phyloP scores from a whole-genome alignment of 1,140 invertebrate genomes.

The Chrysopa pallens region DNA sequence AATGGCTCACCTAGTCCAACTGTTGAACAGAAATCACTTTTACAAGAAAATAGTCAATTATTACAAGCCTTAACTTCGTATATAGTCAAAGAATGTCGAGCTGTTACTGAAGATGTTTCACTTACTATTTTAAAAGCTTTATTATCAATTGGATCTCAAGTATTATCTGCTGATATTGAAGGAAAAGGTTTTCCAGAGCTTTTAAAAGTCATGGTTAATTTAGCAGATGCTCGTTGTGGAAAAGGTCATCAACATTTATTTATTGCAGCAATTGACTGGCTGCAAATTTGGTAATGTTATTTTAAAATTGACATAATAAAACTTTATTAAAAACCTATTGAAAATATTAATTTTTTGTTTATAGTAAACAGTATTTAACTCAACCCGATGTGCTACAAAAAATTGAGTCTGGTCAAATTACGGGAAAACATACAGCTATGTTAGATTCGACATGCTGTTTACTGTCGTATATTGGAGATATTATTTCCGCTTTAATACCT shows the following conservation, averaged over 20 bases:
- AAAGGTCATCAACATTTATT: constrained; percentile 64
- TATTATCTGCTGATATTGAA: constrained; percentile 44
- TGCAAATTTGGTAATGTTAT: constrained; percentile 39
- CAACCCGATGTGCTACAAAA: constrained; percentile 35
- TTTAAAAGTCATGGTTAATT: constrained; percentile 62
- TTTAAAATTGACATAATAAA: too few relatives aligned
- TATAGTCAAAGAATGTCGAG: constrained; percentile 53
- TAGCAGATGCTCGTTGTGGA: constrained; percentile 64
- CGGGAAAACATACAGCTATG: constrained; percentile 24
- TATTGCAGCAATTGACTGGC: constrained; percentile 55
- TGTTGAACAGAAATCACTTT: constrained; percentile 24
- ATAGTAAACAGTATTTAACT: constrained; percentile 29
- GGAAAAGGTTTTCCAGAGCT: constrained; percentile 62
- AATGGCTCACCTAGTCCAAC: constrained; percentile 14
- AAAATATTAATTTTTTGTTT: not conserved
- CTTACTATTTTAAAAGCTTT: constrained; percentile 55
- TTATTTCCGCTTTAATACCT: constrained; percentile 22
- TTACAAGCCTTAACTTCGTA: constrained; percentile 53
- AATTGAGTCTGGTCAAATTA: constrained; percentile 22
- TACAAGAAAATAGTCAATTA: constrained; percentile 51
- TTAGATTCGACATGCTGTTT: constrained; percentile 64
- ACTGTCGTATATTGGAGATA: constrained; percentile 30
- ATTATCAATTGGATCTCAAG: constrained; percentile 50
- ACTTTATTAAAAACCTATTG: too few relatives aligned
- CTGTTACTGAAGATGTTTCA: constrained; percentile 45